Evolutionary conservation across 2,888 invertebrate species (phyloP).

Genomic region (Schrankia costaestrigalis): DNA sequence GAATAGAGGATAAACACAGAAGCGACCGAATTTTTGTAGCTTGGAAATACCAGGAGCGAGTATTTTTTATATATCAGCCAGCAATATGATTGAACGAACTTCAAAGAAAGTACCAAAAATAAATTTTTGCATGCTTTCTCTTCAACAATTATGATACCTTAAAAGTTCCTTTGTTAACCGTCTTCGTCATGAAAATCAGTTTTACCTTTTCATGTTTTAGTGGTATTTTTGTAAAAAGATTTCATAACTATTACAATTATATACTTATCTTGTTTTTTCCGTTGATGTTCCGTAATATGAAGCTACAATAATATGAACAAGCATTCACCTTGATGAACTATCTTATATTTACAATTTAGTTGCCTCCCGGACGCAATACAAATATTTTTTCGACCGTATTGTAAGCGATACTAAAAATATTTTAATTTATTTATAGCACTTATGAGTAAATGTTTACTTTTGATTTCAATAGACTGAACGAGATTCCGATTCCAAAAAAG

Average conservation of each 20-base stretch:
- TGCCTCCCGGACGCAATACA: slow-evolving; percentile 9
- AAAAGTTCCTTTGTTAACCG: no score
- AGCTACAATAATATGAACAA: slow-evolving; percentile 8
- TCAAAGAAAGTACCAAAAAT: no score
- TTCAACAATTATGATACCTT: no score
- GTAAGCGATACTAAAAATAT: slow-evolving; percentile 23
- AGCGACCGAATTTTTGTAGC: slow-evolving; percentile 5
- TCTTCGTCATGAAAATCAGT: no score
- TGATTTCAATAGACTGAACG: slow-evolving; percentile 18
- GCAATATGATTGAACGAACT: no score
- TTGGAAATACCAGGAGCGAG: no score
- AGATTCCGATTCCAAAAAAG: slow-evolving; percentile 17
- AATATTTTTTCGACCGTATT: slow-evolving; percentile 20
- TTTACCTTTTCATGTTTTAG: no score
- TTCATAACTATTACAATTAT: slow-evolving; percentile 4
- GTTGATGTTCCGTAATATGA: no score
- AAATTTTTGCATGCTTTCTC: no score
- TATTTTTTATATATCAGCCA: no score
- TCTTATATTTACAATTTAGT: slow-evolving; percentile 13
- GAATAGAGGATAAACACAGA: slow-evolving; percentile 38
- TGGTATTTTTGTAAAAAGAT: slow-evolving; percentile 31
- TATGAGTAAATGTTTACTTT: slow-evolving; percentile 27
- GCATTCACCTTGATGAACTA: slow-evolving; percentile 14
- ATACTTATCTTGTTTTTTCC: no score
- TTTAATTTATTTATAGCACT: slow-evolving; percentile 22